Evolutionary conservation across 37 sponge, comb jelly and placozoan genomes (phyloP).

Genomic region (Cliona cf. orientalis): DNA sequence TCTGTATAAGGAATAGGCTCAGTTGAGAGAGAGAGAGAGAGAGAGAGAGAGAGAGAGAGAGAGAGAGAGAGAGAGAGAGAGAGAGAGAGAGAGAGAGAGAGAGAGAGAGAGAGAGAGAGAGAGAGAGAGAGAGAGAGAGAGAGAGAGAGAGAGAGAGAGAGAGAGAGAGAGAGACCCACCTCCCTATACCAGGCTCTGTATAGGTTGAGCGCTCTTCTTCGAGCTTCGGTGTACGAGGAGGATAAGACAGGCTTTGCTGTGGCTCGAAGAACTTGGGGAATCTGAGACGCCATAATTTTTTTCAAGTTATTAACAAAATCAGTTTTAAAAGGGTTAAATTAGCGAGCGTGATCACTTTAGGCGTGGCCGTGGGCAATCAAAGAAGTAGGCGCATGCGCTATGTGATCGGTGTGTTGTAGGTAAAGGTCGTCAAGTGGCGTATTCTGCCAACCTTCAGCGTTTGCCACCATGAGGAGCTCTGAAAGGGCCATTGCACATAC

Average conservation of each 20-base stretch:
- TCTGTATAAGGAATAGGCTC: too few relatives aligned
- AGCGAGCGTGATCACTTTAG: too few relatives aligned
- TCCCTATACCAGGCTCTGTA: constrained; percentile 95
- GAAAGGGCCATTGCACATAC: too few relatives aligned
- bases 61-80: background rate
- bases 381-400: too few relatives aligned
- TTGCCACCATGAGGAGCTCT: too few relatives aligned
- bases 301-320: background rate
- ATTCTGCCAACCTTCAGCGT: too few relatives aligned
- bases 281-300: constrained; percentile 32
- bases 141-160: background rate
- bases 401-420: too few relatives aligned
- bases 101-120: background rate
- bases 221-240: constrained; percentile 73
- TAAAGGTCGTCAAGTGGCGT: too few relatives aligned
- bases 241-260: constrained; percentile 82
- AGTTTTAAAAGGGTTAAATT: constrained; percentile 6
- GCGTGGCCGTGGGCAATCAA: too few relatives aligned
- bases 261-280: constrained; percentile 46
- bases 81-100: background rate
- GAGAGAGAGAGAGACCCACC: constrained; percentile 33
- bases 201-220: constrained; percentile 77
- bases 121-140: background rate
- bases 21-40: background rate
- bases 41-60: background rate